Base-by-base conservation (phyloP, 2,888 invertebrate species). In the Tanypteryx hageni region DNA sequence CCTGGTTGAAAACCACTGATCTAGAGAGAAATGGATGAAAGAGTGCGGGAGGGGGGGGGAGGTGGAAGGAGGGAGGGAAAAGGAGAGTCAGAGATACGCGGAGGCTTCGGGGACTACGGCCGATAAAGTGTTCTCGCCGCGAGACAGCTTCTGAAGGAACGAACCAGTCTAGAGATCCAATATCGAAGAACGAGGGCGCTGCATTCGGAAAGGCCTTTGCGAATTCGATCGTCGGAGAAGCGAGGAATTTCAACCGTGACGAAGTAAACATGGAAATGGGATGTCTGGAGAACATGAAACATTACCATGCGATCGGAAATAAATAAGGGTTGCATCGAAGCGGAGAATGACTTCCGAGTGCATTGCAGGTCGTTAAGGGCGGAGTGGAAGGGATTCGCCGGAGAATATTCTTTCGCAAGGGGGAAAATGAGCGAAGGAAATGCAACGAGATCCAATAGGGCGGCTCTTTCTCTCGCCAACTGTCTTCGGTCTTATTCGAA, bases 241-340 rank as follows among this genome's bases (percentile, higher is more conserved):
- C 27, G 18, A 76, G 76, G 76, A 76, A 76, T 76, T 76, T 76
- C 76, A 76, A 76, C 76, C 76, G 76, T 76, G 76, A 22, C 76
- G 76, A 22, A 76, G 76, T 76, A 76, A 76, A 76, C 76, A 76
- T 76, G 76, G 76, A 76, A 76, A 76, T 76, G 76, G 76, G 76
- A 76, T 76, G 76, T 68, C 68, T 68, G 22, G 68, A 68, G 68
- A 13, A 76, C 76, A 76, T 76, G 76, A 76, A 76, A 76, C 22
- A 76, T 76, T 76, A 76, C 76, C 76, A 9, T 13, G 76, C 22
- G 22, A 76, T 76, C 22, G 27, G 76, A 76, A 76, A 76, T 22
- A 76, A 76, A 76, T 76, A 76, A 76, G 76, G 22, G 76, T 27
- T 11, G 76, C 22, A 27, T 76, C 10, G 22, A 22, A 76, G 22